Base-by-base conservation (phyloP, 2,113 vertebrate species). In the Aix galericulata region DNA sequence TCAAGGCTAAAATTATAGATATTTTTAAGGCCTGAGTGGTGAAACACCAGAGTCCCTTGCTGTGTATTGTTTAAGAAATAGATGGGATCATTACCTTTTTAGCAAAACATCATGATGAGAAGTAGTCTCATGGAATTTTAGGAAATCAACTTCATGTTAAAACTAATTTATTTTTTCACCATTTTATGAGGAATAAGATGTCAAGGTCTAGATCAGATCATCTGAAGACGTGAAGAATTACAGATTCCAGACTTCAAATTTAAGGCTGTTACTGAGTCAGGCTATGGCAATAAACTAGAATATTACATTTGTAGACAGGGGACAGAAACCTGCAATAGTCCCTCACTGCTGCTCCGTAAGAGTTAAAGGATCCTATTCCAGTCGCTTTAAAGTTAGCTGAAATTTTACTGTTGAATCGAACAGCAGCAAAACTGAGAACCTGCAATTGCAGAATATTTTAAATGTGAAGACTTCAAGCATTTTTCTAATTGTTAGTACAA, bases 61-160 rank as follows among this genome's bases (percentile, higher is more conserved):
- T 92, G 12, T 25, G 26, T 94, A 97, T 92, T 91, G 91, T 95
- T 94, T 74, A 87, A 92, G 59, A 94, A 94, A 91, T 89, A 89
- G 93, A 94, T 90, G 60, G 68, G 48, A 88, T 89, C 17, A 4
- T 92, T 96, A 92, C 64, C 48, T 69, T 93, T 89, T 94, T 93
- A 95, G 62, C 44, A 87, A 95, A 89, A 44, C 64, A 91, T 82
- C 86, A 92, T 10, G 32, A 92, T 62, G 18, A 88, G 71, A 42
- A 88, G 26, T 34, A 44, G 60, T 46, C 59, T 93, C 83, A 42
- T 48, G 48, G 83, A 94, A 94, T 94, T 93, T 82, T 55, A 81
- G 66, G 56, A 91, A 92, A 93, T 91, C 91, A 91, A 91, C 93
- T 92, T 73, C 20, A 75, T 42, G 53, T 91, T 89, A 86, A 92